Evolutionary conservation across 2,888 invertebrate genomes (phyloP), one percentile per base, ranked within the genome.

Genomic region (Eulithis prunata): DNA sequence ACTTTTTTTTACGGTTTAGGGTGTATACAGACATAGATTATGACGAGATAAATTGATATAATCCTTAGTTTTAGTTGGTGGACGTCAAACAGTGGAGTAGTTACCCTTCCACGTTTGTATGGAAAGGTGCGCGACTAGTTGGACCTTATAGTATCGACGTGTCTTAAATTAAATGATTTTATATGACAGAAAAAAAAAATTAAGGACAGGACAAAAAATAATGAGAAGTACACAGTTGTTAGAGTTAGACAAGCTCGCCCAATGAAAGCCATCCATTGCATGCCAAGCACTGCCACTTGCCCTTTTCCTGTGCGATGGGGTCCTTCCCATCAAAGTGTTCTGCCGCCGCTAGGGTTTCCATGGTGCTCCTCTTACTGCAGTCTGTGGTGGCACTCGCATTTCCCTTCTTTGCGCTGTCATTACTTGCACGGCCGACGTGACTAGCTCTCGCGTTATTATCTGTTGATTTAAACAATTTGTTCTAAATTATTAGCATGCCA

Each of bases 321-420:
- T 93, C 91, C 79, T 93, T 93, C 72, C 83, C 81, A 77, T 93
- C 92, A 75, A 86, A 87, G 76, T 87, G 87, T 77, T 93, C 90
- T 74, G 85, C 89, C 84, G 88, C 86, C 76, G 90, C 87, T 91
- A 90, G 89, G 90, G 89, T 77, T 76, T 91, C 91, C 92, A 91
- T 91, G 82, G 84, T 91, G 81, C 74, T 83, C 77, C 87, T 83
- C 82, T 92, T 91, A 78, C 78, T 82, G 73, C 76, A 78, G 70
- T 90, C 87, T 71, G 84, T 82, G 78, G 80, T 82, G 73, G 80
- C 77, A 87, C 84, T 89, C 73, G 89, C 91, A 90, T 90, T 88
- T 84, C 85, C 83, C 76, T 90, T 91, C 83, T 88, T 91, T 82
- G 75, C 60, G 82, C 85, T 88, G 86, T 91, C 91, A 91, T 91